Base-by-base conservation (phyloP, 2,888 invertebrate genomes). In the Keiferia lycopersicella region DNA sequence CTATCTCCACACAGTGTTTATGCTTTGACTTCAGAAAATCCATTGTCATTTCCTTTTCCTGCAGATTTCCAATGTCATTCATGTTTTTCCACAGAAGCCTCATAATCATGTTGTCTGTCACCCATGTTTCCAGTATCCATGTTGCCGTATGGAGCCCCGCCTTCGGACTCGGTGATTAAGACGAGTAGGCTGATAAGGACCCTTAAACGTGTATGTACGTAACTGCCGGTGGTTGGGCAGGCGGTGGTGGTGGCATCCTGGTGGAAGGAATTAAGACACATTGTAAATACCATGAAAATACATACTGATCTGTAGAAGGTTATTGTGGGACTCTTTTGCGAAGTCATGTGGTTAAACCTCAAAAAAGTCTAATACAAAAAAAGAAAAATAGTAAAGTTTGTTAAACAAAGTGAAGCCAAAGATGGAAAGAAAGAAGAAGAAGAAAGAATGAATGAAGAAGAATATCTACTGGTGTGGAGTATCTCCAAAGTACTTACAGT, bases 201-300 rank as follows among this genome's bases (percentile, higher is more conserved):
- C 75, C 83, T 90, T 65, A 85, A 83, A 81, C 82, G 87, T 86
- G 90, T 89, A 89, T 91, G 91, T 91, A 91, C 88, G 91, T 91
- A 87, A 57, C 22, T 39, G 39, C 51, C 39, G 62, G 61, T 39
- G 53, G 50, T 20, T 41, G 58, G 58, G 58, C 45, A 45, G 45
- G 6, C n/a, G n/a, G 45, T 41, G 41, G 14, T 45, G 45, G 45
- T 45, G 2, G 45, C 45, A 45, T 3, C 1, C 11, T 41, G 14
- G 12, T n/a, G 2, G 11, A 45, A 11, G 45, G 6, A 41, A 2
- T 41, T 10, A 1, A 41, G 14, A 14, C 41, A 41, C 1, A 41
- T n/a, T n/a, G n/a, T n/a, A n/a, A n/a, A n/a, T n/a, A n/a, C n/a
- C n/a, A n/a, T n/a, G n/a, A n/a, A n/a, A n/a, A n/a, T n/a, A n/a